These are phyloP conservation scores for Girardinichthys multiradiatus DNA, from an alignment of 2,113 vertebrate species.

Conservation along the genomic window DNA sequence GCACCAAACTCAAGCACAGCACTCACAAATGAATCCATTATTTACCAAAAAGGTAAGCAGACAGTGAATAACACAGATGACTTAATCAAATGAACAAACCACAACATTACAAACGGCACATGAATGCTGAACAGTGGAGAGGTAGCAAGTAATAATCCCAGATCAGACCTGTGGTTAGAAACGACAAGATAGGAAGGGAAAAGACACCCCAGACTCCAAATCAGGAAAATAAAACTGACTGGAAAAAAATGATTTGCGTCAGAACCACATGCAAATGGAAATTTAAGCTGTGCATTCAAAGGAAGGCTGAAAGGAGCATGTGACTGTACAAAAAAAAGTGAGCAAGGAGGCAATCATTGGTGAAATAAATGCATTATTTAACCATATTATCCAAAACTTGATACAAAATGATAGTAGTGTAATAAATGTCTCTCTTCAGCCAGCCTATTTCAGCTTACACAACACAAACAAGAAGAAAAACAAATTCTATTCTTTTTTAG, in stretches of 20 bases:
- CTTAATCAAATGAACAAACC: slow-evolving; percentile 9
- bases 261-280: slow-evolving; percentile 65
- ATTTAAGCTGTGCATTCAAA: slow-evolving; percentile 29
- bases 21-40: slow-evolving; percentile 21
- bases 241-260: slow-evolving; percentile 5
- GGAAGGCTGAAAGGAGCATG: slow-evolving; percentile 70
- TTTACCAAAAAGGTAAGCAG: slow-evolving; percentile 30
- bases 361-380: slow-evolving; percentile 8
- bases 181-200: background rate
- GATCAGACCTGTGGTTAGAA: slow-evolving; percentile 16
- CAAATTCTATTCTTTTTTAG: slow-evolving; percentile 20
- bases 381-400: background rate
- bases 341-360: background rate
- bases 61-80: slow-evolving; percentile 10
- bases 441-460: slow-evolving; percentile 57
- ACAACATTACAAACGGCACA: background rate
- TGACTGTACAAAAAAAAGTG: background rate
- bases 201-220: slow-evolving; percentile 31
- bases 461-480: slow-evolving; percentile 38
- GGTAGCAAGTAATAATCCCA: slow-evolving; percentile 1
- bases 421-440: slow-evolving; percentile 70
- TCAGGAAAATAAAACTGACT: slow-evolving; percentile 15
- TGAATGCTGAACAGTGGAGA: background rate
- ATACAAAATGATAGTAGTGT: background rate
- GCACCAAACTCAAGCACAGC: slow-evolving; percentile 56